phyloP scores from a whole-genome alignment of 1,140 invertebrate species.

The Chrysomallon squamiferum region DNA sequence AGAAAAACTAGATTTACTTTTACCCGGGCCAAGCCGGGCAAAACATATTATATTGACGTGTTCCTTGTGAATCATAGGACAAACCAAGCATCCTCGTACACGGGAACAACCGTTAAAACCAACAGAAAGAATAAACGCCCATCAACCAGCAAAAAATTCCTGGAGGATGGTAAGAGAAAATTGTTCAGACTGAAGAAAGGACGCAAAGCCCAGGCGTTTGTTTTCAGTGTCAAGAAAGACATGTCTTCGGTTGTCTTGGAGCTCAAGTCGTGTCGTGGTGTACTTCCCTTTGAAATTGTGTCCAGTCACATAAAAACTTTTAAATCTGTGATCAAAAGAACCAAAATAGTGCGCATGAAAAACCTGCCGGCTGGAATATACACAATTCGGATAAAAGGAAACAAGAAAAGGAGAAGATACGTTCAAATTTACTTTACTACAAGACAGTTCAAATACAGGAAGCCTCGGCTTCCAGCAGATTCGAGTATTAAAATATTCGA shows the following conservation, averaged over 20 bases:
- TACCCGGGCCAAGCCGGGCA: conserved; percentile 34
- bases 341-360: conserved; percentile 34
- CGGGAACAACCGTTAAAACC: conserved; percentile 37
- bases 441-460: conserved; percentile 31
- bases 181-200: conserved; percentile 27
- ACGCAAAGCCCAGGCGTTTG: conserved; percentile 2
- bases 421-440: conserved; percentile 35
- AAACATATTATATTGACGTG: conserved; percentile 58
- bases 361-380: conserved; percentile 36
- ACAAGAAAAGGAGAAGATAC: conserved; percentile 25
- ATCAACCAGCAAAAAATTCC: not conserved
- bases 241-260: conserved; percentile 20
- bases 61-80: conserved; percentile 48
- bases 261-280: conserved; percentile 29
- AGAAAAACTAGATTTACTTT: conserved; percentile 50
- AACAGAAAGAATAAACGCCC: conserved; percentile 20
- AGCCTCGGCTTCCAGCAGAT: conserved; percentile 45
- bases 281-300: conserved; percentile 16
- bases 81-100: conserved; percentile 45
- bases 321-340: conserved; percentile 22
- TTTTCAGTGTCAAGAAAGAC: conserved; percentile 13
- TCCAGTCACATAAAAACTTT: conserved; percentile 22
- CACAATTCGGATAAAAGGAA: conserved; percentile 36
- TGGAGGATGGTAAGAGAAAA: conserved; percentile 36
- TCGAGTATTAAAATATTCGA: conserved; percentile 40